Evolutionary conservation across 2,797 vertebrate genomes (phyloP).

Genomic region (Hybognathus amarus): DNA sequence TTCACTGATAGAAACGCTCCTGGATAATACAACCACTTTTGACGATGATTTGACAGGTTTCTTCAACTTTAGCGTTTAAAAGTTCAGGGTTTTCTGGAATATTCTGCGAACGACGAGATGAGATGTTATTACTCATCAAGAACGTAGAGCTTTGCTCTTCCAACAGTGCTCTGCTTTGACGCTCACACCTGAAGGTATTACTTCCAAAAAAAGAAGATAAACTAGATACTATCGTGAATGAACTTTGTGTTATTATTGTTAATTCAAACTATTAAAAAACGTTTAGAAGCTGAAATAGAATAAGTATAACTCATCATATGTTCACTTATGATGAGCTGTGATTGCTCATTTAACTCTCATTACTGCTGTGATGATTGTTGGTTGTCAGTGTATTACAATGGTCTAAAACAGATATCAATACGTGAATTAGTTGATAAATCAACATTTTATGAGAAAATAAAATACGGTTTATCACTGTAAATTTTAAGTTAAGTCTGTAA

Average conservation of each 20-base stretch:
- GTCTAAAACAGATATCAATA: too few species aligned
- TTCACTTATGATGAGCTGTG: too few species aligned
- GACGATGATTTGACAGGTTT: neutral
- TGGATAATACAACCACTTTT: neutral
- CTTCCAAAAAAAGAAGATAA: constrained; percentile 67
- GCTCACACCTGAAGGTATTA: constrained; percentile 69
- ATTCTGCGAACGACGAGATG: constrained; percentile 72
- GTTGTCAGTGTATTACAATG: too few species aligned
- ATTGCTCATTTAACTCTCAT: too few species aligned
- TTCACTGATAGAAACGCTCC: neutral
- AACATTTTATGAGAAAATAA: too few species aligned
- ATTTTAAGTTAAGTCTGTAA: too few species aligned
- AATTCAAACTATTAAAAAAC: neutral
- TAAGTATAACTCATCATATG: neutral
- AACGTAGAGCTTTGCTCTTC: constrained; percentile 69
- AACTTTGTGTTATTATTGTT: neutral
- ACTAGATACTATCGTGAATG: too few species aligned
- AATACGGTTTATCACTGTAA: too few species aligned
- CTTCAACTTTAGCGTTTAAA: neutral
- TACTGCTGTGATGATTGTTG: too few species aligned
- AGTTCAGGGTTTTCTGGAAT: constrained; percentile 57
- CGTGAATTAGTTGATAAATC: too few species aligned
- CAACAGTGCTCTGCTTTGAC: constrained; percentile 67
- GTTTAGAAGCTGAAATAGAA: neutral
- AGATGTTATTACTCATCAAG: constrained; percentile 70